Conservation (phyloP, 2,113 vertebrate species). For the Pygoscelis adeliae region DNA sequence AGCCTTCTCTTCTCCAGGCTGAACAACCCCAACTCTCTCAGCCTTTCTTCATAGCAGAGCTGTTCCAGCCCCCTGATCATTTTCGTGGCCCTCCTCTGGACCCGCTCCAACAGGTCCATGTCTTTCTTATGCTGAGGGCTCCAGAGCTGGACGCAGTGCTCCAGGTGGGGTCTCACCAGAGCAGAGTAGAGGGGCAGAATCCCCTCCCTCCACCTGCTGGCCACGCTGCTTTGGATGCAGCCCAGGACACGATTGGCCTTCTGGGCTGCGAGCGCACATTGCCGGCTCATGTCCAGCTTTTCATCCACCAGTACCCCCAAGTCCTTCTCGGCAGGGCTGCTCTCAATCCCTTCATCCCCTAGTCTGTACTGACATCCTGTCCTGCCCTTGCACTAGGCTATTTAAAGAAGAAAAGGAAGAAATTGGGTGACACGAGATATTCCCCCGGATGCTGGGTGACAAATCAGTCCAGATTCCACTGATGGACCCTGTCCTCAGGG, state of each 20-base stretch:
- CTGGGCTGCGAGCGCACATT: not conserved
- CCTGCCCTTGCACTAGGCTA: not conserved
- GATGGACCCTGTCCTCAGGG: not conserved
- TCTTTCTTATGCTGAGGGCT: rapidly evolving
- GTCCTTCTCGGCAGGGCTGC: not conserved
- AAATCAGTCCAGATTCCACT: not conserved
- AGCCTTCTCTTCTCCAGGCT: not conserved
- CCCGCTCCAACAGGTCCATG: rapidly evolving
- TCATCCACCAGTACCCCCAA: not conserved
- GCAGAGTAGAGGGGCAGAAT: rapidly evolving
- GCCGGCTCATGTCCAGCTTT: rapidly evolving
- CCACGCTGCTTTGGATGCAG: rapidly evolving
- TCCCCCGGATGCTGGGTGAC: not conserved
- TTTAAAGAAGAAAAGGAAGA: not conserved
- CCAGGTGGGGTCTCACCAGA: not conserved
- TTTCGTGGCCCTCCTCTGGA: rapidly evolving
- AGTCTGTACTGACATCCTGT: not conserved
- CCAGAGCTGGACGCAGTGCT: rapidly evolving
- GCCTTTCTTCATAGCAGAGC: not conserved
- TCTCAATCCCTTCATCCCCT: not conserved
- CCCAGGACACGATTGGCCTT: rapidly evolving
- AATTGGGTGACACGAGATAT: not conserved
- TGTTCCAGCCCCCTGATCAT: rapidly evolving
- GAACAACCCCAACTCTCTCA: not conserved
- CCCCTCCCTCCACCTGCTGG: rapidly evolving